Evolutionary conservation across 1,140 invertebrate species (phyloP).

Genomic region (Trypoxylus dichotomus): DNA sequence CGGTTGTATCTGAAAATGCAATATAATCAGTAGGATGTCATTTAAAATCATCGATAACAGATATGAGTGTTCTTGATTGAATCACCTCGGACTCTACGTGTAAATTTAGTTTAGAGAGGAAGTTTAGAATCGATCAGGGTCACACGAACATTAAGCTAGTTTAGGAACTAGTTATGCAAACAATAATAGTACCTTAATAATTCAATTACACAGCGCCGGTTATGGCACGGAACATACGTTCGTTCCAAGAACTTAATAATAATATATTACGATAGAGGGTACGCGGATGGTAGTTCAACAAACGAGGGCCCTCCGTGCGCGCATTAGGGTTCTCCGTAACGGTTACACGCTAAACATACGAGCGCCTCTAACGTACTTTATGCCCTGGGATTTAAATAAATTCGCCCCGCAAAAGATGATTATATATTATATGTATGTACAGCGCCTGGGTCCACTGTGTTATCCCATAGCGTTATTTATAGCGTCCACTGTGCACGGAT

Average conservation of each 20-base stretch:
- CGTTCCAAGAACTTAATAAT: neutral
- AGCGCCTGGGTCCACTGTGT: neutral
- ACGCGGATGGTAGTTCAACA: neutral
- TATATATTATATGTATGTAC: neutral
- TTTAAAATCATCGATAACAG: no score
- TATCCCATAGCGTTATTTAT: neutral
- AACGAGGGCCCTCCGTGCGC: neutral
- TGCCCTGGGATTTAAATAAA: neutral
- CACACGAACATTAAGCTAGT: no score
- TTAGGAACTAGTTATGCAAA: neutral
- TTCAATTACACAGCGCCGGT: neutral
- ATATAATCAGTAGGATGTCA: no score
- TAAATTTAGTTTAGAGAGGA: no score
- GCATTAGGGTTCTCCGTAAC: neutral
- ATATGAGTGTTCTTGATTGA: no score
- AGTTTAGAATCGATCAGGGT: no score
- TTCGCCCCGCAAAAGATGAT: neutral
- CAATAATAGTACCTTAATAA: neutral
- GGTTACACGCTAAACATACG: neutral
- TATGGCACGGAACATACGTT: neutral
- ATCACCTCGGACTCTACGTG: no score
- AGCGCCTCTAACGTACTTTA: neutral
- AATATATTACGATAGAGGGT: neutral
- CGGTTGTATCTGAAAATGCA: no score
- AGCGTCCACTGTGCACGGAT: neutral